Percentiles rank a stretch among this genome's conserved stretches.
Evolutionary conservation across 2,113 vertebrate species (phyloP).

Genomic region (Catharus minimus): DNA sequence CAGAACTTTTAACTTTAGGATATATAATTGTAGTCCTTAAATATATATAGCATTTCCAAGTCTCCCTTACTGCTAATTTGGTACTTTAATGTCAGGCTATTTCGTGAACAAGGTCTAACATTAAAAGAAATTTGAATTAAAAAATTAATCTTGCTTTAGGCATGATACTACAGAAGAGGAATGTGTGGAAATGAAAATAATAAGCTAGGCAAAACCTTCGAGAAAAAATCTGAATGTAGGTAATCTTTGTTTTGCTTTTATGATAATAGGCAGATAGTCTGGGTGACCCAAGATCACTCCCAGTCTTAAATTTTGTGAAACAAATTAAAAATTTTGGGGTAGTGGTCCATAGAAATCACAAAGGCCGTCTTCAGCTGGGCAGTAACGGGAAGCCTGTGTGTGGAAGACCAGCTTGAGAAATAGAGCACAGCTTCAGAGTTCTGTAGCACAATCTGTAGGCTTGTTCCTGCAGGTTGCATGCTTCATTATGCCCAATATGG

Average conservation of each 20-base stretch:
- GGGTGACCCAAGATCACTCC: neutral
- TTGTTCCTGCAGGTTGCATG: neutral
- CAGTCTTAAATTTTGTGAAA: neutral
- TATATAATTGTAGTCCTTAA: neutral
- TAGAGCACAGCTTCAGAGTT: neutral
- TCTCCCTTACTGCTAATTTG: neutral
- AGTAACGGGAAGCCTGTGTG: neutral
- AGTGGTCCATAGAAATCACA: neutral
- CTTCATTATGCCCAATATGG: neutral
- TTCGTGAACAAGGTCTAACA: slow-evolving; percentile 15
- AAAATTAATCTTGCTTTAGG: slow-evolving; percentile 27
- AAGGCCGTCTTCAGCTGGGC: neutral
- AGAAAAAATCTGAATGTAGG: neutral
- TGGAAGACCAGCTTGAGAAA: slow-evolving; percentile 15
- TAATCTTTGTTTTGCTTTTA: neutral
- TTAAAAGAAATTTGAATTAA: slow-evolving; percentile 35
- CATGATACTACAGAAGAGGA: neutral
- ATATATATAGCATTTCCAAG: neutral
- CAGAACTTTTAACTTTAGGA: neutral
- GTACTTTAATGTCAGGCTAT: neutral
- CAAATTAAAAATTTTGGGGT: neutral
- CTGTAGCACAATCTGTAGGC: neutral
- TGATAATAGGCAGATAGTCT: neutral
- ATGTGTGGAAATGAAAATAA: slow-evolving; percentile 4
- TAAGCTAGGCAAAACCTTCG: neutral